Evolutionary conservation across 1,140 invertebrate species (phyloP).

Genomic region (Drosophila kurseongensis): DNA sequence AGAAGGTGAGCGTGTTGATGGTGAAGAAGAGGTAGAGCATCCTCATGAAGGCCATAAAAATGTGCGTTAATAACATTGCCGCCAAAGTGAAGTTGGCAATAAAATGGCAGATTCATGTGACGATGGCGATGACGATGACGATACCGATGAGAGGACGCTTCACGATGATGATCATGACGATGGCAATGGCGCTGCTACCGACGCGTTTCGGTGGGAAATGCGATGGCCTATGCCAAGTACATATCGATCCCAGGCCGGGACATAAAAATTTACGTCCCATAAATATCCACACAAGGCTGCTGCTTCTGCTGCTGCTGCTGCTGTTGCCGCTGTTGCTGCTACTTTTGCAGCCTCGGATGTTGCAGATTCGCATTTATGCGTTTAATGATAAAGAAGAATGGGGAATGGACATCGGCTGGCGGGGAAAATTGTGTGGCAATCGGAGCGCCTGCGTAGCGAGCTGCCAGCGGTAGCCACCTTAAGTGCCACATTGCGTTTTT

Average conservation of each 20-base stretch:
- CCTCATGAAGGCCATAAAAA: conserved; percentile 70
- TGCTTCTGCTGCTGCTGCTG: background rate
- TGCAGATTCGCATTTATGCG: conserved; percentile 81
- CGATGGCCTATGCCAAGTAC: conserved; percentile 55
- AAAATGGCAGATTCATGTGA: conserved; percentile 84
- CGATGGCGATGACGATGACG: conserved; percentile 62
- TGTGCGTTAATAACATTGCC: conserved; percentile 83
- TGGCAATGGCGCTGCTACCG: conserved; percentile 72
- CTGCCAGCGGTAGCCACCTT: conserved; percentile 71
- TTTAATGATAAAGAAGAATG: conserved; percentile 80
- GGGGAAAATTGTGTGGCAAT: conserved; percentile 4
- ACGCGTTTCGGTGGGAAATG: conserved; percentile 77
- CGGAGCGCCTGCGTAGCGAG: conserved; percentile 59
- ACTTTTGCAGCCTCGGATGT: conserved; percentile 17
- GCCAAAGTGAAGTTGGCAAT: conserved; percentile 81
- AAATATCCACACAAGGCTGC: conserved; percentile 79
- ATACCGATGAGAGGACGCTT: conserved; percentile 28
- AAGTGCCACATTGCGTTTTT: conserved; percentile 78
- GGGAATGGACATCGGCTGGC: conserved; percentile 25
- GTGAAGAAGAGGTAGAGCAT: conserved; percentile 5
- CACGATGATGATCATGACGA: conserved; percentile 22
- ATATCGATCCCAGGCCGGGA: conserved; percentile 51
- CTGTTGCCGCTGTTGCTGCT: conserved; percentile 10
- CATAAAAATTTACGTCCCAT: conserved; percentile 83
- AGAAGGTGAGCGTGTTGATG: background rate